Base-by-base conservation (phyloP, 2,888 invertebrate genomes). In the Gymnocheta viridis region DNA sequence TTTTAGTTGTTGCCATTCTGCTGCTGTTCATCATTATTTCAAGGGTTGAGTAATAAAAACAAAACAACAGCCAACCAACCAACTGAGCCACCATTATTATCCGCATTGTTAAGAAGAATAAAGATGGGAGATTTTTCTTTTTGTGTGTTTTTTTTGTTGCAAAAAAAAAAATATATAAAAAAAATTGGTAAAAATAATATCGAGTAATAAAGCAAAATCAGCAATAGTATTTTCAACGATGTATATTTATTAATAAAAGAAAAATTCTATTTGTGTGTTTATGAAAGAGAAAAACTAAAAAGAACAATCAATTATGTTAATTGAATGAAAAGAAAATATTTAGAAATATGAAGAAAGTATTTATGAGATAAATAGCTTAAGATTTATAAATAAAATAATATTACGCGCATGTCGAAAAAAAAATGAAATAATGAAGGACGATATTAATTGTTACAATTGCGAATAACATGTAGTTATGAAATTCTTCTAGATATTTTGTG, bases 21-120 rank as follows among this genome's bases (percentile, higher is more conserved):
- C 17, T 79, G 70, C 56, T 82, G 47, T 49, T 66, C 47, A 73
- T 58, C 27, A 64, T 64, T 10, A 47, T 56, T 64, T 72, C 62
- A 64, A 72, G 56, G 64, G 35, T 64, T 47, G 79, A 3, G 29
- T 32, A 29, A 79, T 14, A 54, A 44, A 62, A 69, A 76, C 44
- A 56, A 49, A 58, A 78, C 41, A 60, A 54, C 51, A 38, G 35
- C 12, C 19, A 49, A 17, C 19, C 27, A 56, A 74, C 64, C 54
- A 41, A 19, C 69, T 54, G 9, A 27, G 62, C 73, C 62, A 17
- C 35, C 14, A 62, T 54, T 12, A 73, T 44, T 54, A 66, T 58
- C 35, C 24, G 56, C 66, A 58, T 67, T 74, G 74, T 74, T 66
- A 38, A 29, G 32, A 54, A 54, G 5, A 19, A 41, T 44, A 22